phyloP scores from a whole-genome alignment of 2,113 vertebrate genomes.

The Antigone vipio region DNA sequence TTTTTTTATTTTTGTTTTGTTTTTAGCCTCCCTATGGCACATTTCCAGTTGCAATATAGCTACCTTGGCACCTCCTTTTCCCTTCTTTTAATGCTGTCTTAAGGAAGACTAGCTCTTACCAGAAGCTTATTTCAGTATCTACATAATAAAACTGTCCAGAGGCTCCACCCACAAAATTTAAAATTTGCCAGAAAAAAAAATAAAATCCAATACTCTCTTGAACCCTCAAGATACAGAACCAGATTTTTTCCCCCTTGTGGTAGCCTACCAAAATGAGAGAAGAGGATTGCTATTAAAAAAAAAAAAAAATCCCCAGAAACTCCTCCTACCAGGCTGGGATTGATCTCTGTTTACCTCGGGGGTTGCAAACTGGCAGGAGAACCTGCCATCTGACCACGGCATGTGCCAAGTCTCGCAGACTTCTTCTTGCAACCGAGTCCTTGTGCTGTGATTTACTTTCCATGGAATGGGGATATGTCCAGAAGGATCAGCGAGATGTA shows the following conservation, averaged over 20 bases:
- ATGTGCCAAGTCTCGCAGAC: not conserved
- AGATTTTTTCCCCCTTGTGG: not conserved
- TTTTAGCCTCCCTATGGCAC: not conserved
- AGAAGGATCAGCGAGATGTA: not conserved
- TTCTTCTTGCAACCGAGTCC: not conserved
- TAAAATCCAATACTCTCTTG: not conserved
- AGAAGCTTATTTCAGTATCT: not conserved
- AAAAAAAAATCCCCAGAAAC: not conserved
- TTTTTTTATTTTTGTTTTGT: not conserved
- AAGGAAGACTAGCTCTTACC: not conserved
- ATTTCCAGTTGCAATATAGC: not conserved
- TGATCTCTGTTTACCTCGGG: slow-evolving; percentile 22
- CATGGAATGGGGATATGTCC: not conserved
- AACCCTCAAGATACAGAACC: not conserved
- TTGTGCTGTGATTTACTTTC: slow-evolving; percentile 7
- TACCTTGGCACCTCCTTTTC: not conserved
- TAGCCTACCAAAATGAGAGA: not conserved
- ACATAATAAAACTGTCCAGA: not conserved
- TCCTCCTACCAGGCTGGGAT: slow-evolving; percentile 1
- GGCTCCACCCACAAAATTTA: not conserved
- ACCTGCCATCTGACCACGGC: not conserved
- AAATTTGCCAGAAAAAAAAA: not conserved
- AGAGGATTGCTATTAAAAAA: not conserved
- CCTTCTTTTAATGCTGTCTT: not conserved
- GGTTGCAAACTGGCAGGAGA: slow-evolving; percentile 17